Base-by-base conservation (phyloP, 2,113 vertebrate species). In the Pseudorectes ferrugineus region DNA sequence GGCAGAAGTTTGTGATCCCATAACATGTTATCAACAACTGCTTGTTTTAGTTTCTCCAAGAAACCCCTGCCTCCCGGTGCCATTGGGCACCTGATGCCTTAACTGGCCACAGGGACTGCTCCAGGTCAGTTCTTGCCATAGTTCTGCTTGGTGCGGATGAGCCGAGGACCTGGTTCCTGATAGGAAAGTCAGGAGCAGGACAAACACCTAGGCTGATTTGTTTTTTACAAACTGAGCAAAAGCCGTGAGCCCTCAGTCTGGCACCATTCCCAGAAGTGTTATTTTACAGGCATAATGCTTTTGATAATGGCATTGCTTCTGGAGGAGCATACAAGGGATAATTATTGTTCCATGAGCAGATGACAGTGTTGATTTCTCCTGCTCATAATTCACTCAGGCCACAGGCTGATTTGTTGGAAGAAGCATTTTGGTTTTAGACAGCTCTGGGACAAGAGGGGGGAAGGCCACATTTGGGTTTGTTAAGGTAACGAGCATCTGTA, bases 291-390 rank as follows among this genome's bases (percentile, higher is more conserved):
- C 71, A 83, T 55, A 85, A 92, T 52, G 78, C n/a, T 88, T 84
- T 92, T 93, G 89, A 93, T 93, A 94, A 88, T 7, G 0, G 42
- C 43, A 48, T 67, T 0, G 2, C 79, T 90, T 88, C 52, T 93
- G 58, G 89, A 92, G 55, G 61, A 86, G 71, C 20, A 1, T 83
- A 73, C 43, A 80, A 88, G 74, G 29, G 63, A 74, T 90, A 88
- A 93, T 95, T 94, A 93, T 70, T 94, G 78, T 88, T 96, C 55
- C n/a, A n/a, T 63, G 77, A 51, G 31, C 55, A 92, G 85, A 90
- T 85, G 42, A 93, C 43, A 68, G 35, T 8, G 36, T 67, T 94
- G 84, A 96, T 93, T 96, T 94, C 63, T 92, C 12, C 46, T 38
- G 25, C 28, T 96, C 51, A 11, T 88, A 90, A 88, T 71, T 95